Conservation (phyloP, 2,113 vertebrate species). For the Leptodactylus fuscus region DNA sequence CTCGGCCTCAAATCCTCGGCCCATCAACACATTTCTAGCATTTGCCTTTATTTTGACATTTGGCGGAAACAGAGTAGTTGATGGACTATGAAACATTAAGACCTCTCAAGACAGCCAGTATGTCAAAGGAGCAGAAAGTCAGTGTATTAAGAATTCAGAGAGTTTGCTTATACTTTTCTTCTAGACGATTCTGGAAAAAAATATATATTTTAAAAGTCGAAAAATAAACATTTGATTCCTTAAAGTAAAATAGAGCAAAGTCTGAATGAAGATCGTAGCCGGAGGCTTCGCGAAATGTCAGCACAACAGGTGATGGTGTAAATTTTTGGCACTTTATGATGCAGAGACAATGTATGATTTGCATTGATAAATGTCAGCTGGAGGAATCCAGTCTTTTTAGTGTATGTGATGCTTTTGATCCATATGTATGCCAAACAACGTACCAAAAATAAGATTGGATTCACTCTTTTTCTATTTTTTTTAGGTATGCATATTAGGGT, state of each 20-base stretch:
- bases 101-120: conserved; percentile 24
- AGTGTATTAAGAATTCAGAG: conserved; percentile 32
- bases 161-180: conserved; percentile 22
- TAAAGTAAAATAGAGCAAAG: neutral
- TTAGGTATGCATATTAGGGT: no score
- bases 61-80: conserved; percentile 4
- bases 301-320: neutral
- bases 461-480: no score
- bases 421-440: no score
- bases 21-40: neutral
- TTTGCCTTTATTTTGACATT: conserved; percentile 39
- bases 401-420: no score
- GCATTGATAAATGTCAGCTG: neutral
- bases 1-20: neutral
- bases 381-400: neutral
- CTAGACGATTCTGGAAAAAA: neutral
- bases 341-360: neutral
- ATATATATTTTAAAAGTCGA: conserved; percentile 20
- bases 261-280: neutral
- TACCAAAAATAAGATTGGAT: no score
- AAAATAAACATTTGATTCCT: neutral
- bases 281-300: neutral
- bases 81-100: conserved; percentile 4
- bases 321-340: neutral
- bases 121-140: conserved; percentile 11